Evolutionary conservation across 2,113 vertebrate species (phyloP).

Genomic region (Gavia stellata): DNA sequence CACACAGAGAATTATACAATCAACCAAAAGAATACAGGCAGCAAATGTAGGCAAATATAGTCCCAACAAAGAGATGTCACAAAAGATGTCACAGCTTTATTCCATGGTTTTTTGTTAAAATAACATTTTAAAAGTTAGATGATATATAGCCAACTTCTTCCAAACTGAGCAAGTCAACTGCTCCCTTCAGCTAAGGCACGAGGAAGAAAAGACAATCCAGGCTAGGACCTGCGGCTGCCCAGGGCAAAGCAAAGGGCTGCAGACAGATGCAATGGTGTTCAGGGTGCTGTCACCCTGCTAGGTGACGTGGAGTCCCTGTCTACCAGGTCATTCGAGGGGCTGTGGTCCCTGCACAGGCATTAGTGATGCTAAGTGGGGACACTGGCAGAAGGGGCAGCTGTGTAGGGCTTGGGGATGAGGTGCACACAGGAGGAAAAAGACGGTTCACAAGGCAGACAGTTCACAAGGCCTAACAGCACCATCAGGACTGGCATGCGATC

Average conservation of each 20-base stretch:
- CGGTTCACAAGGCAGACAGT: rapidly evolving
- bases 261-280: rapidly evolving
- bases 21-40: not conserved
- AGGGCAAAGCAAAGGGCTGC: not conserved
- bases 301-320: not conserved
- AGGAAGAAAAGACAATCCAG: too few species aligned
- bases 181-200: not conserved
- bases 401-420: not conserved
- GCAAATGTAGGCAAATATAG: not conserved
- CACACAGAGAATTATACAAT: not conserved
- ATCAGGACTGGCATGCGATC: rapidly evolving
- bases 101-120: not conserved
- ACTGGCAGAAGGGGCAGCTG: not conserved
- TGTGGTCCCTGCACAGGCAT: not conserved
- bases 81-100: not conserved
- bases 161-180: not conserved
- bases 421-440: not conserved
- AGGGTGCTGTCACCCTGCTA: not conserved
- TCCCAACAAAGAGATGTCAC: not conserved
- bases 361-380: too few species aligned
- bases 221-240: not conserved
- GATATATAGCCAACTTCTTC: not conserved
- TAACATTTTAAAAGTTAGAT: not conserved
- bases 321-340: rapidly evolving
- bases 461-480: too few species aligned